A percentile compares a stretch with the other conserved stretches of the same genome.
These are phyloP conservation scores for Brachionus manjavacas DNA, from an alignment of 1,140 invertebrate genomes.

Conservation along the genomic window DNA sequence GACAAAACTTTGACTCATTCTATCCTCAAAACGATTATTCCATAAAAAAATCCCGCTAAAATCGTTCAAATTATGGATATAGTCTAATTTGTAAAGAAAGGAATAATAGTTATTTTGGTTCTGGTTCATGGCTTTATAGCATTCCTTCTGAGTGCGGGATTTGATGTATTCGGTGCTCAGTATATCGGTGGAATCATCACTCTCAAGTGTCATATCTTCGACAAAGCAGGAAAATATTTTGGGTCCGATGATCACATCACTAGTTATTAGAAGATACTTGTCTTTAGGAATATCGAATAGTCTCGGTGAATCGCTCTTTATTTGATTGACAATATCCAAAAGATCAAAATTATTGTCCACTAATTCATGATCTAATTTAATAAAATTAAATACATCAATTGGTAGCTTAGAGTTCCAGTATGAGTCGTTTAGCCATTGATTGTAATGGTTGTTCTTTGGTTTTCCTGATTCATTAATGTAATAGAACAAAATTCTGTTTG, in stretches of 20 bases:
- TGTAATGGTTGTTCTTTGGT: constrained; percentile 18
- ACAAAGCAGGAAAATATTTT: constrained; percentile 30
- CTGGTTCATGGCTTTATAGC: neutral
- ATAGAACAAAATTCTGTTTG: constrained; percentile 1
- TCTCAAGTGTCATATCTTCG: neutral
- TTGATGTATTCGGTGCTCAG: neutral
- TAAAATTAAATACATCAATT: constrained; percentile 8
- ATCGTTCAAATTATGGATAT: neutral
- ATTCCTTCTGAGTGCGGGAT: neutral
- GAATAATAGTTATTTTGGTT: constrained; percentile 3
- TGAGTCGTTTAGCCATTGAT: constrained; percentile 27
- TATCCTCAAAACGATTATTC: neutral
- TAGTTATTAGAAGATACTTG: neutral
- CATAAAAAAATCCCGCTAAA: constrained; percentile 38
- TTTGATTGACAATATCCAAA: neutral
- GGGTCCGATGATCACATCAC: constrained; percentile 26
- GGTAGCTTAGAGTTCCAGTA: constrained; percentile 30
- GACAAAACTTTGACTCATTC: neutral
- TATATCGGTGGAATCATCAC: neutral
- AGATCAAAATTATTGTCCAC: neutral
- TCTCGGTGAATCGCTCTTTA: neutral
- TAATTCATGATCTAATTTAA: neutral
- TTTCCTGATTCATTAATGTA: neutral
- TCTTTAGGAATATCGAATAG: constrained; percentile 15
- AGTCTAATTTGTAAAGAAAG: constrained; percentile 8